These are phyloP conservation scores for Hydra vulgaris DNA, from an alignment of 30 jellyfish, hydroid and myxozoan genomes.

Conservation along the genomic window DNA sequence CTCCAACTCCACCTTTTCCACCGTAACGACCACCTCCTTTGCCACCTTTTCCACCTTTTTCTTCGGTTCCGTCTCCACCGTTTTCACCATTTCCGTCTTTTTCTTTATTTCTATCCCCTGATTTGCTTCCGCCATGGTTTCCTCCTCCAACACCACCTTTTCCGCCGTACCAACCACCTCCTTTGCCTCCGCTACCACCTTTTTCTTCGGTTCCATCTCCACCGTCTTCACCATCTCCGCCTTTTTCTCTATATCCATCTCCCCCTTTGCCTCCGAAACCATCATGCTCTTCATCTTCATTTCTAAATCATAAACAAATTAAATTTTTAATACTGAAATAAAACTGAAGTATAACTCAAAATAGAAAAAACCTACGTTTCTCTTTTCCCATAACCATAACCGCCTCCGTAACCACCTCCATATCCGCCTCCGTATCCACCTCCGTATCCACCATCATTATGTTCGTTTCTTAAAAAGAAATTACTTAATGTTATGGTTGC, in stretches of 20 bases:
- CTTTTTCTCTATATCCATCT: conserved; percentile 27
- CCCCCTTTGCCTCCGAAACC: background rate
- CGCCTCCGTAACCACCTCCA: no score
- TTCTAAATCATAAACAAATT: no score
- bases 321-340: no score
- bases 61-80: conserved; percentile 19
- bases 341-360: no score
- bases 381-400: no score
- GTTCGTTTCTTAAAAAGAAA: no score
- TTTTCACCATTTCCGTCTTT: conserved; percentile 18
- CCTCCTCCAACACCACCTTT: conserved; percentile 1
- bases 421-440: no score
- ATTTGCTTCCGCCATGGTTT: no score
- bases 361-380: no score
- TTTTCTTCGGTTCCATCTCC: conserved; percentile 7
- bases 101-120: conserved; percentile 10
- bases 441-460: no score
- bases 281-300: background rate
- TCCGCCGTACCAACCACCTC: conserved; percentile 20
- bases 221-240: conserved; percentile 20
- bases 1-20: conserved; percentile 13
- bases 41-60: conserved; percentile 13
- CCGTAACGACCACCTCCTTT: conserved; percentile 19
- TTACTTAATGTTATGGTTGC: no score
- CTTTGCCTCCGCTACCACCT: conserved; percentile 20